phyloP scores from a whole-genome alignment of 2,888 invertebrate genomes.

The Alentia gelatinosa region DNA sequence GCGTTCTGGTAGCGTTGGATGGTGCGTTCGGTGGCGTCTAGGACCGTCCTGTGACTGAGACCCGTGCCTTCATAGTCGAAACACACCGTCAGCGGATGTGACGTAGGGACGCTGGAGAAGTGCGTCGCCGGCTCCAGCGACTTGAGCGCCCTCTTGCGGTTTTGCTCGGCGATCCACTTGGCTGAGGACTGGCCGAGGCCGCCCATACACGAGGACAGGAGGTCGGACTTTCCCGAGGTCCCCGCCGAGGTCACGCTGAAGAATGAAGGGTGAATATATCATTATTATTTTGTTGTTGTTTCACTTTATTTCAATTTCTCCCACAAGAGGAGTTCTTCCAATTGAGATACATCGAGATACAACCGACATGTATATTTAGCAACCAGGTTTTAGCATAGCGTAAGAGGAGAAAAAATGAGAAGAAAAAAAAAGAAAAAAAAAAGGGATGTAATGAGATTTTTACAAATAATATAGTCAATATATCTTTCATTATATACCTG shows the following conservation, averaged over 20 bases:
- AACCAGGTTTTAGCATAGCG: no score
- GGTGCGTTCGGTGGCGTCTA: neutral
- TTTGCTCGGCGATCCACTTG: constrained; percentile 37
- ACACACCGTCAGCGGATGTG: neutral
- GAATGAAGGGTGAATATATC: neutral
- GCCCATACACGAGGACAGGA: constrained; percentile 40
- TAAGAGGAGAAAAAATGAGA: no score
- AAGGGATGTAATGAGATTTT: no score
- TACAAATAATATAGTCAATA: no score
- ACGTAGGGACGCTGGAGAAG: neutral
- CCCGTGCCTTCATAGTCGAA: constrained; percentile 16
- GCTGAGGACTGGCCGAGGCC: constrained; percentile 19
- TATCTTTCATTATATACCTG: no score
- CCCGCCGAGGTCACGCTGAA: neutral
- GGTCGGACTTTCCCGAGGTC: neutral
- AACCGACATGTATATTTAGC: no score
- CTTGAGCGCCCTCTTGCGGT: neutral
- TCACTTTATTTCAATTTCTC: no score
- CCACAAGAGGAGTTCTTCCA: no score
- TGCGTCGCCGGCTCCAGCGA: neutral
- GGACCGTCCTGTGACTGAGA: constrained; percentile 36
- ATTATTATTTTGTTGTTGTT: neutral
- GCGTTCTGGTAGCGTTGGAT: neutral
- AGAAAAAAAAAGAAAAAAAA: no score
- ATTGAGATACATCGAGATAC: no score